Percentiles rank a stretch among this genome's conserved stretches.
These are phyloP conservation scores for Trachymyrmex septentrionalis DNA, from an alignment of 1,140 invertebrate genomes.

Conservation along the genomic window DNA sequence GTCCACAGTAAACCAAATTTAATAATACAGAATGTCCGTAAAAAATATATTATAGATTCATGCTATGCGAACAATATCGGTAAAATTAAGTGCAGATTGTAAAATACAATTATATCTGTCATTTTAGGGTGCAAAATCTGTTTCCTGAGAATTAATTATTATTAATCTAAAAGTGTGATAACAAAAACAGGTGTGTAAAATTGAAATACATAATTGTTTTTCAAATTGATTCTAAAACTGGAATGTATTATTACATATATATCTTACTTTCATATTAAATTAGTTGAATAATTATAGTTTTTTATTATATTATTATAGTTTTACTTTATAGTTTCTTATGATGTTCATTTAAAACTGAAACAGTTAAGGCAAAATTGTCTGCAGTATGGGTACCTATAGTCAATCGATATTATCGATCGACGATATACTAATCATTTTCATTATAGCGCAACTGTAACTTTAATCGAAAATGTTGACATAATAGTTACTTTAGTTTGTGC, in stretches of 20 bases:
- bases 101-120: background rate
- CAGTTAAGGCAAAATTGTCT: background rate
- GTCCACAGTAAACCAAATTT: no score
- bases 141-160: background rate
- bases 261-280: conserved; percentile 27
- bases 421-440: background rate
- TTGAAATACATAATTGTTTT: background rate
- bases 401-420: background rate
- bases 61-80: no score
- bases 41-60: no score
- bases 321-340: background rate
- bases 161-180: background rate
- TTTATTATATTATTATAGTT: no score
- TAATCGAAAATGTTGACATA: background rate
- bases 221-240: background rate
- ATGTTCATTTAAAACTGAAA: conserved; percentile 10
- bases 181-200: background rate
- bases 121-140: background rate
- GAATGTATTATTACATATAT: background rate
- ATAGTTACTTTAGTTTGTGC: background rate
- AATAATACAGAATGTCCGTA: no score
- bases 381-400: background rate
- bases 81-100: no score
- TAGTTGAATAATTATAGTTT: conserved; percentile 1
- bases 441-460: background rate